Evolutionary conservation across 2,797 vertebrate species (phyloP), one percentile per base, ranked within the genome.

Genomic region (Gymnoscopelus braueri): DNA sequence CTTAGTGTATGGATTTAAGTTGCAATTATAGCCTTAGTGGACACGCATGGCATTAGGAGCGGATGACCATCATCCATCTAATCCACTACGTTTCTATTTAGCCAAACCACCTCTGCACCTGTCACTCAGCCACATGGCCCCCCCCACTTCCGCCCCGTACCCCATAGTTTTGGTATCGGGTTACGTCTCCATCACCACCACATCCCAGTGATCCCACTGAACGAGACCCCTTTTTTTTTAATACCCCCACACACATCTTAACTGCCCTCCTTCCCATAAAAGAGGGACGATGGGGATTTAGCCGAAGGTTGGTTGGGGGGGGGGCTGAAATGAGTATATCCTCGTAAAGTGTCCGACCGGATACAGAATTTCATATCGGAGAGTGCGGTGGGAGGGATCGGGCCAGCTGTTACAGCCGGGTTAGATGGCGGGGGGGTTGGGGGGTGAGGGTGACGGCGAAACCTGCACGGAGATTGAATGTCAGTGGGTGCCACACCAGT

Each of bases 331-430:
- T 71, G 67, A 82, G 81, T 78, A 61, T 87, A 74, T 91, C 88
- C 90, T 93, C 90, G 82, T 94, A 94, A 94, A 94, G 88, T 9
- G 83, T 83, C 84, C 66, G 77, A 88, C 87, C 85, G 89, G 91
- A 92, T 89, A 76, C 85, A 39, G 83, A 79, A 86, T 89, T 92
- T 85, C 83, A 89, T 92, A 89, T 91, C 87, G 76, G 5, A 26
- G 54, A 14, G 52, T 14, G 49, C 9, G 49, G 39, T 15, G 39
- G 19, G 47, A 74, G 82, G 66, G 79, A 74, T 73, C 0, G 71
- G 72, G 79, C 90, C 93, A 94, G 93, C 92, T 93, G 92, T 91
- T 90, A 67, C 76, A 78, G 84, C 77, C 51, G 47, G 51, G 56
- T 10, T 10, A 44, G 39, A 8, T 10, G 39, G 48, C 13, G 47